Evolutionary conservation across 2,113 vertebrate species (phyloP).

Genomic region (Aptenodytes patagonicus): DNA sequence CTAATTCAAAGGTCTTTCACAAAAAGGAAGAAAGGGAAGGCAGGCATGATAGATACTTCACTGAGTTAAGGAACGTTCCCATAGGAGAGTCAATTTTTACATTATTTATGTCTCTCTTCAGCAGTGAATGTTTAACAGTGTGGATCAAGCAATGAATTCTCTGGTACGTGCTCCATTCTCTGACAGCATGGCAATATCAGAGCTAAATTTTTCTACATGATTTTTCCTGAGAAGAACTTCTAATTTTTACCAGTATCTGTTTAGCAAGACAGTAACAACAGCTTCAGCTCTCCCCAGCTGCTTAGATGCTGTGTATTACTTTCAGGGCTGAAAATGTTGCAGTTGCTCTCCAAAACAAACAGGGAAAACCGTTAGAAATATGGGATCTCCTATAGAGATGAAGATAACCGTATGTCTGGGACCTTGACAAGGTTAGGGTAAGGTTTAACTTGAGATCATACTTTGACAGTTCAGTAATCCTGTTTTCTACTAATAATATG

Average conservation of each 20-base stretch:
- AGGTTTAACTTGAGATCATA: neutral
- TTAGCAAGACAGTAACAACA: neutral
- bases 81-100: neutral
- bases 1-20: neutral
- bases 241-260: neutral
- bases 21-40: neutral
- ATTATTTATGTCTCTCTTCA: slow-evolving; percentile 21
- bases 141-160: neutral
- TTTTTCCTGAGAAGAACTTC: neutral
- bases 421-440: neutral
- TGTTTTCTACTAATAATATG: neutral
- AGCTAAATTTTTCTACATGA: neutral
- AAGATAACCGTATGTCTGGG: neutral
- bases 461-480: neutral
- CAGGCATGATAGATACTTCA: neutral
- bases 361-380: neutral
- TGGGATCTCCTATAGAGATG: neutral
- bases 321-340: neutral
- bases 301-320: neutral
- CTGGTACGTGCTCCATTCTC: neutral
- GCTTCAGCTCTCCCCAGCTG: neutral
- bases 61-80: neutral
- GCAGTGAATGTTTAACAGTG: neutral
- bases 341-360: neutral
- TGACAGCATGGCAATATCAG: neutral